Percentiles rank a stretch among this genome's conserved stretches.
Evolutionary conservation across 2,888 invertebrate species (phyloP).

Genomic region (Labia minor): DNA sequence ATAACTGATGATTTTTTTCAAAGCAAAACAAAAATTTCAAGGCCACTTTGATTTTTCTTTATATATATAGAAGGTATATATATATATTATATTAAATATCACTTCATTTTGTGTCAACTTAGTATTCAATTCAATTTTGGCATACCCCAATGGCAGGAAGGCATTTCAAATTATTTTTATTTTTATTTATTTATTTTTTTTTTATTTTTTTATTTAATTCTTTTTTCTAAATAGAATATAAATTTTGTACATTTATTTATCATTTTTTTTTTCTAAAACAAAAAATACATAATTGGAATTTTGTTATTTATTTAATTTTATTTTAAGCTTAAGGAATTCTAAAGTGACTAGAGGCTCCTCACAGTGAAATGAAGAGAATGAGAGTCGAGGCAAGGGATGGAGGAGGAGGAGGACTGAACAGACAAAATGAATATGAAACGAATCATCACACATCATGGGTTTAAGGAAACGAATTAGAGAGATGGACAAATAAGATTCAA

Average conservation of each 20-base stretch:
- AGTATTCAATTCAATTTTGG: slow-evolving; percentile 43
- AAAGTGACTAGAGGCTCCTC: slow-evolving; percentile 27
- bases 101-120: slow-evolving; percentile 33
- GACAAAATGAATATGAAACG: slow-evolving; percentile 23
- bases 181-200: slow-evolving; percentile 28
- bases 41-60: slow-evolving; percentile 30
- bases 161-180: slow-evolving; percentile 42
- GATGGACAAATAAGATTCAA: no score
- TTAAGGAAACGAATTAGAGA: no score
- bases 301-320: slow-evolving; percentile 20
- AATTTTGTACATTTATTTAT: slow-evolving; percentile 43
- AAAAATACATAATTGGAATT: slow-evolving; percentile 35
- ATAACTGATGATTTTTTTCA: slow-evolving; percentile 27
- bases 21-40: slow-evolving; percentile 30
- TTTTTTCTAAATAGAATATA: no score
- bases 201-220: no score
- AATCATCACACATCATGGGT: slow-evolving; percentile 23
- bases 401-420: slow-evolving; percentile 23
- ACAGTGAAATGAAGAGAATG: slow-evolving; percentile 27
- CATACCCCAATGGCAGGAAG: slow-evolving; percentile 55
- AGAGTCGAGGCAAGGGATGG: no score
- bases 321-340: slow-evolving; percentile 23
- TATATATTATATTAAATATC: slow-evolving; percentile 32
- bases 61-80: no score
- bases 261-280: slow-evolving; percentile 40